Conservation (phyloP, 2,113 vertebrate genomes). For the Sinocyclocheilus grahami region DNA sequence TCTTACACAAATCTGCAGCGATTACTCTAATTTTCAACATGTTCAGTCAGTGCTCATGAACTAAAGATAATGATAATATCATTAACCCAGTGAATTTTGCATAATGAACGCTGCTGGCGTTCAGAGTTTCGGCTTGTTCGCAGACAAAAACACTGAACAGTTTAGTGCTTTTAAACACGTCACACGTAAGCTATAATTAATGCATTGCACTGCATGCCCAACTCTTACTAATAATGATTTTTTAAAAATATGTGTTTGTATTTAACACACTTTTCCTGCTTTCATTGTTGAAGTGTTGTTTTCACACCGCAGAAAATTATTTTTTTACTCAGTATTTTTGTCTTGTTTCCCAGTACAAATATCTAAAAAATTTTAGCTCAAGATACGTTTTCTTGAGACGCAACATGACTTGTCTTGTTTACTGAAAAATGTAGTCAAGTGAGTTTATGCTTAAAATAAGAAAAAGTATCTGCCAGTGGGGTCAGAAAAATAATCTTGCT, state of each 20-base stretch:
- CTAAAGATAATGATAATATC: conserved; percentile 22
- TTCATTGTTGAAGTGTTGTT: background rate
- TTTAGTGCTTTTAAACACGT: background rate
- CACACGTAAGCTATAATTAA: background rate
- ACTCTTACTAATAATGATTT: background rate
- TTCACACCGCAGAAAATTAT: background rate
- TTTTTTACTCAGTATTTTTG: too few species aligned
- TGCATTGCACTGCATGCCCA: background rate
- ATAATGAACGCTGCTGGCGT: conserved; percentile 25
- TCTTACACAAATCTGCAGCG: background rate
- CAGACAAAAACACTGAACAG: background rate
- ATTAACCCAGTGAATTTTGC: conserved; percentile 15
- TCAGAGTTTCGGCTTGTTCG: background rate
- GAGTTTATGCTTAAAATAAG: background rate
- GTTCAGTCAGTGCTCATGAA: conserved; percentile 2
- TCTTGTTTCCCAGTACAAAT: too few species aligned
- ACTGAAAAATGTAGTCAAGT: background rate
- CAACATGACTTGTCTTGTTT: background rate
- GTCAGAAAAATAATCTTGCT: too few species aligned
- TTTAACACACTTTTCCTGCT: background rate
- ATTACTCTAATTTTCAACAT: conserved; percentile 2
- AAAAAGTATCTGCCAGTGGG: background rate
- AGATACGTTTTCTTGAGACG: background rate
- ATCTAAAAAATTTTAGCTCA: background rate
- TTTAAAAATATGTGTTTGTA: background rate